These are phyloP conservation scores for Gambusia affinis DNA, from an alignment of 2,113 vertebrate species.

Conservation along the genomic window DNA sequence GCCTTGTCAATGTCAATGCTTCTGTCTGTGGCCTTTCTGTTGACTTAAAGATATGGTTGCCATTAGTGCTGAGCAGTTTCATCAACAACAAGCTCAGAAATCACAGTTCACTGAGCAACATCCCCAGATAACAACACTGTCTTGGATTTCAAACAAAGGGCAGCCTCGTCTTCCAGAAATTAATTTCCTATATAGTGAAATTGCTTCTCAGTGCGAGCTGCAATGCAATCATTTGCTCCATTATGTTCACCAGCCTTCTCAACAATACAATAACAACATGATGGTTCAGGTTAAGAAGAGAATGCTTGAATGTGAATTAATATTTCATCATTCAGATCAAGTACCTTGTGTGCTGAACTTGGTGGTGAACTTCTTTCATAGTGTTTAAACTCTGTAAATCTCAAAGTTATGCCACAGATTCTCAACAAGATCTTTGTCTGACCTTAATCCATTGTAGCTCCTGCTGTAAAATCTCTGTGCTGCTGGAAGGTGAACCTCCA, in stretches of 20 bases:
- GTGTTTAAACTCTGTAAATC: neutral
- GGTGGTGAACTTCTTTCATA: neutral
- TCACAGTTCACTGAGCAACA: neutral
- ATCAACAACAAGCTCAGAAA: neutral
- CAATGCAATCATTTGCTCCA: slow-evolving; percentile 5
- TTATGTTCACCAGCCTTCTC: neutral
- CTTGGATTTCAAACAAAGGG: slow-evolving; percentile 9
- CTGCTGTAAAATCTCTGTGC: neutral
- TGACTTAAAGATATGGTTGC: neutral
- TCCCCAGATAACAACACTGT: neutral
- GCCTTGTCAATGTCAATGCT: neutral
- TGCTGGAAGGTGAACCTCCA: neutral
- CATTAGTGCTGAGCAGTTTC: slow-evolving; percentile 1
- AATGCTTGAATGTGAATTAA: neutral
- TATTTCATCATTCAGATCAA: neutral
- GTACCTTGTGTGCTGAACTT: neutral
- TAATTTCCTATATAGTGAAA: slow-evolving; percentile 3
- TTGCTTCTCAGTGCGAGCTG: slow-evolving; percentile 1
- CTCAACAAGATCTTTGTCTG: neutral
- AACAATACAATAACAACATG: neutral
- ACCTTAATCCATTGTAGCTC: neutral
- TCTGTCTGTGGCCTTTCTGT: neutral
- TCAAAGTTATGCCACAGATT: neutral
- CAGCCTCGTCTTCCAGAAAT: neutral
- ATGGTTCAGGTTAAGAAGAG: neutral